phyloP scores from a whole-genome alignment of 2,797 vertebrate genomes.

The Anas georgica region DNA sequence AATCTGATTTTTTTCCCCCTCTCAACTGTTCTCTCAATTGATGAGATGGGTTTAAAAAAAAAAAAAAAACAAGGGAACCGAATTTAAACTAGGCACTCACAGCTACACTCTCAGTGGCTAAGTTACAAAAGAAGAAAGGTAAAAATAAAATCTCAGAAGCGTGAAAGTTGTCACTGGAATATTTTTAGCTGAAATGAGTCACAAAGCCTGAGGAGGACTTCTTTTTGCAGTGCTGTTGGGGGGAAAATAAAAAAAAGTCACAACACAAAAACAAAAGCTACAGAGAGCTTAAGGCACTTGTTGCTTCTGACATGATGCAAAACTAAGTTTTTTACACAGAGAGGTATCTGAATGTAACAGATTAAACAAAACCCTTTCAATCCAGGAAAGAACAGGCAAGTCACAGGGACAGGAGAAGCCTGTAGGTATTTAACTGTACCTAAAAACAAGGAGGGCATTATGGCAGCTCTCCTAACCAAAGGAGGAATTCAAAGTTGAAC shows the following conservation, averaged over 20 bases:
- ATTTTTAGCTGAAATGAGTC: slow-evolving; percentile 66
- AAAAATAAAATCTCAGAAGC: slow-evolving; percentile 34
- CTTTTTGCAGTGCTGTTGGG: too few relatives aligned
- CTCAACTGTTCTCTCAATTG: not conserved
- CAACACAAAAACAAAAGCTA: not conserved
- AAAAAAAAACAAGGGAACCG: not conserved
- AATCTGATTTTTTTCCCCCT: not conserved
- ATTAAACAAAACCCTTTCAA: not conserved
- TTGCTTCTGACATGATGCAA: too few relatives aligned
- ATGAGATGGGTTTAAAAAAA: slow-evolving; percentile 43
- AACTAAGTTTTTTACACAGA: not conserved
- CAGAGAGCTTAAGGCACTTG: not conserved
- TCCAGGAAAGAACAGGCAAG: not conserved
- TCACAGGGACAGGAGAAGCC: not conserved
- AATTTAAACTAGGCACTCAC: slow-evolving; percentile 50
- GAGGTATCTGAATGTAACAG: not conserved
- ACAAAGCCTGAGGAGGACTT: slow-evolving; percentile 23
- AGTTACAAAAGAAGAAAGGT: slow-evolving; percentile 46
- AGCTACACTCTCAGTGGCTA: slow-evolving; percentile 34
- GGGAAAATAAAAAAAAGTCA: not conserved
- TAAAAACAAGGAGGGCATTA: not conserved
- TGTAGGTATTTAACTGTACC: not conserved
- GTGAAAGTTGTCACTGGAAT: slow-evolving; percentile 39
- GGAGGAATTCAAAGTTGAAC: not conserved
- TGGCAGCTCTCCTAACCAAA: not conserved